Conservation (phyloP, 1,140 invertebrate species). For the Philotrypesis tridentata region DNA sequence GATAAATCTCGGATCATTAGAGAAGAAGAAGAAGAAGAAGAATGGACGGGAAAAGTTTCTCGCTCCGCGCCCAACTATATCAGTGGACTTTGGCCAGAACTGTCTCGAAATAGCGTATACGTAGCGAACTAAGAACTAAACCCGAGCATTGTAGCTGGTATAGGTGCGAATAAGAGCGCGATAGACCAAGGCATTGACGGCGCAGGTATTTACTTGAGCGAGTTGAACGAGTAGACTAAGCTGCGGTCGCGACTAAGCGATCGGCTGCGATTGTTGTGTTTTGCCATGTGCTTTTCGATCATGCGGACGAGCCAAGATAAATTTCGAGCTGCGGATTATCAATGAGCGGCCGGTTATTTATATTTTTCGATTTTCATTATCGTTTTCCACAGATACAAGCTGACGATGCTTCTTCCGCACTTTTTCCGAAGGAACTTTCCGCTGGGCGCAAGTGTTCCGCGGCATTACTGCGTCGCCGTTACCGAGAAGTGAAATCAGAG, state of each 20-base stretch:
- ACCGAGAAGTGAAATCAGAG: slow-evolving; percentile 19
- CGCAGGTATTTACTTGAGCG: not conserved
- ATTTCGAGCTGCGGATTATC: too few species aligned
- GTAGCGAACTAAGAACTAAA: not conserved
- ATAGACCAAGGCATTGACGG: not conserved
- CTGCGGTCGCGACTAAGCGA: too few species aligned
- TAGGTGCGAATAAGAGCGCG: not conserved
- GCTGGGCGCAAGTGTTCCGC: not conserved
- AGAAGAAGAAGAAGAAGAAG: not conserved
- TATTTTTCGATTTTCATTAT: too few species aligned
- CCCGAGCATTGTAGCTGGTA: not conserved
- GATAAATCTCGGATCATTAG: not conserved
- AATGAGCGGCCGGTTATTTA: too few species aligned
- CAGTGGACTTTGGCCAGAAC: not conserved
- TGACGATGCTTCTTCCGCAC: too few species aligned
- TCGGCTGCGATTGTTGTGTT: too few species aligned
- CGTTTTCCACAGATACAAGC: too few species aligned
- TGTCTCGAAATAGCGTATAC: slow-evolving; percentile 18
- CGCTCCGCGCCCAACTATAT: not conserved
- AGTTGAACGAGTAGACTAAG: too few species aligned
- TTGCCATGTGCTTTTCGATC: too few species aligned
- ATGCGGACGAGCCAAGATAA: too few species aligned
- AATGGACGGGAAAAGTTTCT: not conserved
- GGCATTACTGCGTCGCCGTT: slow-evolving; percentile 13
- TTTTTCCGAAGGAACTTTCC: not conserved